These are phyloP conservation scores for Megaustenia siamemsis DNA, from an alignment of 2,888 invertebrate genomes.

Conservation along the genomic window DNA sequence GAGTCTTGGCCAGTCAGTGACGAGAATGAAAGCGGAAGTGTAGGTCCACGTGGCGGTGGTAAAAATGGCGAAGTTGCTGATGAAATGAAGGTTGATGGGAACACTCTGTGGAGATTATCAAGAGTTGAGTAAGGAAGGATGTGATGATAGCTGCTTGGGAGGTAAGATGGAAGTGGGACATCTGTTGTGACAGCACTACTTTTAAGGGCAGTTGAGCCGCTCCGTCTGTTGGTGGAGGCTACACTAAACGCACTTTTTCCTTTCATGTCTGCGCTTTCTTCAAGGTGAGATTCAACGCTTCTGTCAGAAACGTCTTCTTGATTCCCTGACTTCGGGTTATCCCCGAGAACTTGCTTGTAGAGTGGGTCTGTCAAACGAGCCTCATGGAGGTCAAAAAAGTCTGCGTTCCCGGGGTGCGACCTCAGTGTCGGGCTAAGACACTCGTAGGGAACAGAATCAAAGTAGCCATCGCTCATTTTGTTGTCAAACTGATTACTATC, in stretches of 20 bases:
- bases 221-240: not conserved
- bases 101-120: not conserved
- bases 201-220: not conserved
- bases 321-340: too few species aligned
- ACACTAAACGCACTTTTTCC: conserved; percentile 23
- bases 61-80: not conserved
- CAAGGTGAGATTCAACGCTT: not conserved
- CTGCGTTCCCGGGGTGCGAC: too few species aligned
- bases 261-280: not conserved
- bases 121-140: conserved; percentile 1
- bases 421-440: too few species aligned
- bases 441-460: too few species aligned
- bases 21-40: conserved; percentile 29
- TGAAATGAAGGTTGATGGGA: conserved; percentile 13
- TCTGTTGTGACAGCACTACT: not conserved
- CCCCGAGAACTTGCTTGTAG: too few species aligned
- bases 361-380: too few species aligned
- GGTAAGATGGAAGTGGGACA: not conserved
- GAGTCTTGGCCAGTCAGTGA: not conserved
- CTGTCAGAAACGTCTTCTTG: not conserved
- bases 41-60: not conserved
- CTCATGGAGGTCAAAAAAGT: too few species aligned
- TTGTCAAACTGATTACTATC: too few species aligned
- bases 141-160: not conserved
- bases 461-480: too few species aligned